phyloP scores from a whole-genome alignment of 2,888 invertebrate genomes.

The Acrobasis suavella region DNA sequence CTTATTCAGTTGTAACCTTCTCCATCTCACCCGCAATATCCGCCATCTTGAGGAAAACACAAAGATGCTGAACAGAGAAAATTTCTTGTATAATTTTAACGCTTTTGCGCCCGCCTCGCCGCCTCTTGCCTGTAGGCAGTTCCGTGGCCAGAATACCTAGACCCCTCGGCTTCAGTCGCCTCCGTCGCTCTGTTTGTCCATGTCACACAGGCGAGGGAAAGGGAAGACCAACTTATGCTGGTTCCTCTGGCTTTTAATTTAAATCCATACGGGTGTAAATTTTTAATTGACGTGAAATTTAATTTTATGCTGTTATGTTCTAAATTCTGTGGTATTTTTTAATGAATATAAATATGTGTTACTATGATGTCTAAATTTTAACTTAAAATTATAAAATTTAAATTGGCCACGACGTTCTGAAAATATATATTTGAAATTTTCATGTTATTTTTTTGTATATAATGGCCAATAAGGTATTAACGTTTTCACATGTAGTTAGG shows the following conservation, averaged over 20 bases:
- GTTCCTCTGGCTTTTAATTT: constrained; percentile 46
- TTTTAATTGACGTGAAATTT: constrained; percentile 59
- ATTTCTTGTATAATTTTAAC: constrained; percentile 82
- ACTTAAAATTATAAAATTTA: too few species aligned
- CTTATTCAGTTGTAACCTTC: constrained; percentile 40
- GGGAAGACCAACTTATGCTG: constrained; percentile 36
- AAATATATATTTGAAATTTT: too few species aligned
- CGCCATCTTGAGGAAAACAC: constrained; percentile 80
- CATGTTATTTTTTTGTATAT: too few species aligned
- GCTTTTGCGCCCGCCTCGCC: constrained; percentile 61
- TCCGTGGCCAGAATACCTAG: constrained; percentile 44
- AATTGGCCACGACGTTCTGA: too few species aligned
- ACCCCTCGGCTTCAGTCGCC: constrained; percentile 30
- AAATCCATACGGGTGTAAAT: constrained; percentile 51
- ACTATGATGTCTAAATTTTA: too few species aligned
- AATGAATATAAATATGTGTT: background rate
- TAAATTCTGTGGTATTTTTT: background rate
- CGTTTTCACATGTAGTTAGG: too few species aligned
- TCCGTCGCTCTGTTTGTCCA: constrained; percentile 13
- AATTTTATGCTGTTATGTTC: constrained; percentile 36
- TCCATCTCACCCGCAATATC: constrained; percentile 32
- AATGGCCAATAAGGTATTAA: too few species aligned
- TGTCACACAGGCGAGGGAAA: constrained; percentile 25
- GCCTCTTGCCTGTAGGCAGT: constrained; percentile 45
- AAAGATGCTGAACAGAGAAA: constrained; percentile 81